A percentile compares a stretch with the other conserved stretches of the same genome.
Conservation (phyloP, 2,888 invertebrate species). For the Watsonalla binaria region DNA sequence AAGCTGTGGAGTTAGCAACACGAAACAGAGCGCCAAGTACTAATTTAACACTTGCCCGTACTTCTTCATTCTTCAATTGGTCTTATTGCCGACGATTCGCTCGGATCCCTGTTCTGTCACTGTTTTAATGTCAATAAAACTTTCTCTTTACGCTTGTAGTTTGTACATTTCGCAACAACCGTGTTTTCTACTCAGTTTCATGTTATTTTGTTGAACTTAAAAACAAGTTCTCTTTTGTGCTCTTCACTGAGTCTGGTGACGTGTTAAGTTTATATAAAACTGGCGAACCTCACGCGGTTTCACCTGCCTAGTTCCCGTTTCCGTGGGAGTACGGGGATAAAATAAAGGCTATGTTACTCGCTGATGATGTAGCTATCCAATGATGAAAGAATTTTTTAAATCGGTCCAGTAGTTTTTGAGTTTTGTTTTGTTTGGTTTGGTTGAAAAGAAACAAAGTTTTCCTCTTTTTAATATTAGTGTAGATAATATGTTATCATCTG, state of each 20-base stretch:
- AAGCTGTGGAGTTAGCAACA: not conserved
- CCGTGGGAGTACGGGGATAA: too few species aligned
- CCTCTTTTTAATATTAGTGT: too few species aligned
- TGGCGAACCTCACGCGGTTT: too few species aligned
- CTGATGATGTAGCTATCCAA: too few species aligned
- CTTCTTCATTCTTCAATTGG: constrained; percentile 9
- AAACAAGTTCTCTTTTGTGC: not conserved
- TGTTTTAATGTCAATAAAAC: constrained; percentile 3
- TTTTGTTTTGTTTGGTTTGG: too few species aligned
- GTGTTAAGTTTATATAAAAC: too few species aligned
- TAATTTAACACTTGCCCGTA: constrained; percentile 18
- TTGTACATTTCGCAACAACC: not conserved
- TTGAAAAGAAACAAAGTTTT: too few species aligned
- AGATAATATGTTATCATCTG: too few species aligned
- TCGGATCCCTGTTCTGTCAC: constrained; percentile 1
- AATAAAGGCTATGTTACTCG: too few species aligned
- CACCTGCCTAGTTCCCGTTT: too few species aligned
- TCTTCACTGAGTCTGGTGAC: not conserved
- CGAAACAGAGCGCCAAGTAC: constrained; percentile 1
- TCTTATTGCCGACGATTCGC: not conserved
- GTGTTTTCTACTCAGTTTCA: not conserved
- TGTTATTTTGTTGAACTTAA: constrained; percentile 1
- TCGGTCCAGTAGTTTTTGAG: too few species aligned
- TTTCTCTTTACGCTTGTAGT: not conserved
- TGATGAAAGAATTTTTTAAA: too few species aligned